Percentiles rank a stretch among this genome's conserved stretches.
Conservation (phyloP, 2,888 invertebrate genomes). For the Dastarcus helophoroides region DNA sequence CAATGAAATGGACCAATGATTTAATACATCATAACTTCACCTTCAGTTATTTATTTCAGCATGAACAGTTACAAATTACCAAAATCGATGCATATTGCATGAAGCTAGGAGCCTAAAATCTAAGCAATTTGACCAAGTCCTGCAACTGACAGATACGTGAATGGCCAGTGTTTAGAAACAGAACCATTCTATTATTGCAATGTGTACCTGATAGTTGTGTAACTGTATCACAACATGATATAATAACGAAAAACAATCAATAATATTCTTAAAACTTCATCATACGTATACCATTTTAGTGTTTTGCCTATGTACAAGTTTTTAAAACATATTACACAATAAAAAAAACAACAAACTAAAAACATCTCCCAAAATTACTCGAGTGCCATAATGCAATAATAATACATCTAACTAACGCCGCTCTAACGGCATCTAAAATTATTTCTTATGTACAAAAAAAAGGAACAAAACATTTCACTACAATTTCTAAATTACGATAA, state of each 20-base stretch:
- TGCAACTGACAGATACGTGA: too few relatives aligned
- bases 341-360: slow-evolving; percentile 30
- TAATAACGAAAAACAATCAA: slow-evolving; percentile 34
- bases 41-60: too few relatives aligned
- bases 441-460: slow-evolving; percentile 35
- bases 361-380: slow-evolving; percentile 10
- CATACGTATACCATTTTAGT: slow-evolving; percentile 34
- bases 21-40: too few relatives aligned
- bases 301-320: slow-evolving; percentile 30
- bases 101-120: too few relatives aligned
- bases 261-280: slow-evolving; percentile 38
- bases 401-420: slow-evolving; percentile 16
- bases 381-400: slow-evolving; percentile 16
- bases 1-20: too few relatives aligned
- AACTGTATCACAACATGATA: slow-evolving; percentile 10
- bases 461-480: slow-evolving; percentile 38
- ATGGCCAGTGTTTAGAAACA: too few relatives aligned
- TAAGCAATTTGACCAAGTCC: too few relatives aligned
- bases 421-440: slow-evolving; percentile 20
- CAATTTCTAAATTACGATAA: slow-evolving; percentile 32
- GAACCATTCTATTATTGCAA: too few relatives aligned
- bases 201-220: slow-evolving; percentile 1
- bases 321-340: slow-evolving; percentile 20
- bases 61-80: too few relatives aligned
- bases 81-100: too few relatives aligned